Evolutionary conservation across 2,113 vertebrate species (phyloP), one percentile per base, ranked within the genome.

Genomic region (Cepphus grylle): DNA sequence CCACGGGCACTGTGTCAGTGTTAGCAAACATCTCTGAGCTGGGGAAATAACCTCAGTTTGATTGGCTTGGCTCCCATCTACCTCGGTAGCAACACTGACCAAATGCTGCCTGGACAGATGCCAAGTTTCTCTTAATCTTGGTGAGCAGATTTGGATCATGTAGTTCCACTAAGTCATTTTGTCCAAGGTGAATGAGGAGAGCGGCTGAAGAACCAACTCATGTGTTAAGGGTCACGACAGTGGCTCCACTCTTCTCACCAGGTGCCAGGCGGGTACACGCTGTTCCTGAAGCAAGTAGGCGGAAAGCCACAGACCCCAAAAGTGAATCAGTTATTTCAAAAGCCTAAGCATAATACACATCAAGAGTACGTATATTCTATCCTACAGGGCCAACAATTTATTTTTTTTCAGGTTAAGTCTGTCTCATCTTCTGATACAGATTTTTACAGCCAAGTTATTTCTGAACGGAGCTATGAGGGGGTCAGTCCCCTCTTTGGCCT

Each of bases 171-270:
- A 38, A 85, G n/a, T 63, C 43, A 43, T 74, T 90, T 61, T 65
- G 34, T 77, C 62, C 53, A 77, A 93, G 29, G 73, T 90, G 78
- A 55, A 43, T 5, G 70, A 69, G 40, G 59, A 20, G 29, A 91
- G 65, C 0, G 1, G 36, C 90, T 81, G 82, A 65, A 88, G 66
- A 85, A 47, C 29, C 40, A 56, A 38, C 21, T 45, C 2, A 1
- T 38, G 55, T 71, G 25, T 71, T 67, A 21, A 66, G 56, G 81
- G 42, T 40, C 55, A 47, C 0, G 0, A 45, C 1, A 2, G 59
- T 17, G 69, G 36, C 32, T 53, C n/a, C 62, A 3, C 34, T 36
- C 17, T 86, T 77, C 43, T 19, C 63, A 62, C 34, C 23, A 49
- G 27, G 32, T 50, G 12, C 40, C 3, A 15, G 36, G 32, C 36